Percentiles rank a stretch among this genome's conserved stretches.
These are phyloP conservation scores for Labeo calbasu DNA, from an alignment of 2,797 vertebrate species.

Conservation along the genomic window DNA sequence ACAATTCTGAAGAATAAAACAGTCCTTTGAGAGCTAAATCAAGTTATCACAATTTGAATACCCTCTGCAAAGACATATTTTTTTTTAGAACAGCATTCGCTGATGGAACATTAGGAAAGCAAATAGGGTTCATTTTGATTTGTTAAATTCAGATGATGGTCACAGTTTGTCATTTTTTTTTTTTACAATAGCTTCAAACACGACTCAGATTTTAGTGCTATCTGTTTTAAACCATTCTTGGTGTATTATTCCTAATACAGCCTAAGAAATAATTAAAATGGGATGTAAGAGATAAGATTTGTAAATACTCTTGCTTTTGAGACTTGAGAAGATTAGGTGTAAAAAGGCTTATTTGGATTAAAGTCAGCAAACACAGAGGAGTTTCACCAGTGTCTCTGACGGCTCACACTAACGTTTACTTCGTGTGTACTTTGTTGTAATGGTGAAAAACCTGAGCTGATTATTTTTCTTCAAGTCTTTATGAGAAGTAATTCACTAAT, in stretches of 20 bases:
- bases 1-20: neutral
- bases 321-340: conserved; percentile 5
- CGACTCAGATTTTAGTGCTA: neutral
- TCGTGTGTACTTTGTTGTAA: neutral
- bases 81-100: neutral
- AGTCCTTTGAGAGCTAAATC: conserved; percentile 7
- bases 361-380: neutral
- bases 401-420: neutral
- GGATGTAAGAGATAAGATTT: conserved; percentile 12
- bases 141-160: neutral
- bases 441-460: neutral
- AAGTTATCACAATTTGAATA: conserved; percentile 10
- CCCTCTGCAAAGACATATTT: neutral
- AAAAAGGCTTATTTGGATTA: conserved; percentile 25
- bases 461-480: neutral
- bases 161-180: conserved; percentile 4
- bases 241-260: conserved; percentile 1
- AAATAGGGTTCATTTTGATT: neutral
- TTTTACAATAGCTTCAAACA: neutral
- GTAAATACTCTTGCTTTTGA: conserved; percentile 7
- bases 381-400: neutral
- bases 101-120: neutral
- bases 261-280: conserved; percentile 3
- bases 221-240: neutral
- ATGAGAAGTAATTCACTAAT: neutral